Evolutionary conservation across 2,888 invertebrate species (phyloP).

Genomic region (Lutraria lutraria): DNA sequence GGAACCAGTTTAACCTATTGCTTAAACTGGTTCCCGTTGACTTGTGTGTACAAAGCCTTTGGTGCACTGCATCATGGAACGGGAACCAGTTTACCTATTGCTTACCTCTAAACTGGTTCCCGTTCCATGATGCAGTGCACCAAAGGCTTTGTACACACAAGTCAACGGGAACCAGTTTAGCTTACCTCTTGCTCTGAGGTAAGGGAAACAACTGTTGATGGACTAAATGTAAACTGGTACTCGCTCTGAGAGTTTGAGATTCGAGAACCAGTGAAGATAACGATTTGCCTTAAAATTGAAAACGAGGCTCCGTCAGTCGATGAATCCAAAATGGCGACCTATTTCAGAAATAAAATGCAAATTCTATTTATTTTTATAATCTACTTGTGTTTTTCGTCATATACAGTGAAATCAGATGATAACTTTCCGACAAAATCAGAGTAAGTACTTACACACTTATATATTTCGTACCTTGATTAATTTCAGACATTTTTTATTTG

Average conservation of each 20-base stretch:
- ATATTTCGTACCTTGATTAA: background rate
- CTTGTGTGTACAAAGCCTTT: too few relatives aligned
- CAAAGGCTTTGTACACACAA: too few relatives aligned
- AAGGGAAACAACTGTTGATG: too few relatives aligned
- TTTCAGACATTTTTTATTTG: background rate
- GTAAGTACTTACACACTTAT: constrained; percentile 40
- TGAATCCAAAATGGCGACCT: constrained; percentile 68
- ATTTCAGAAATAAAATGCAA: constrained; percentile 26
- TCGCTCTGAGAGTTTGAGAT: background rate
- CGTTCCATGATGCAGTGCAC: too few relatives aligned
- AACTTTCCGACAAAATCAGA: constrained; percentile 46
- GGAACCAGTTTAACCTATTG: too few relatives aligned
- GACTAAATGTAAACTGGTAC: too few relatives aligned
- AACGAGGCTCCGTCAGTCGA: constrained; percentile 66
- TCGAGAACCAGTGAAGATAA: background rate
- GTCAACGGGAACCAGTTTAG: too few relatives aligned
- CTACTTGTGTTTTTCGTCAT: background rate
- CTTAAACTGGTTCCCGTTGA: too few relatives aligned
- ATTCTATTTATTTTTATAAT: constrained; percentile 45
- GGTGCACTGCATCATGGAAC: too few relatives aligned
- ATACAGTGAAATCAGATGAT: constrained; percentile 23
- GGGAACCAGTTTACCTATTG: too few relatives aligned
- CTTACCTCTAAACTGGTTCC: too few relatives aligned
- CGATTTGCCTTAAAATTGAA: background rate
- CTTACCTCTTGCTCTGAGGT: too few relatives aligned